Percentiles rank a stretch among this genome's conserved stretches.
These are phyloP conservation scores for Sarcophaga peregrina DNA, from an alignment of 1,140 invertebrate species.

Conservation along the genomic window DNA sequence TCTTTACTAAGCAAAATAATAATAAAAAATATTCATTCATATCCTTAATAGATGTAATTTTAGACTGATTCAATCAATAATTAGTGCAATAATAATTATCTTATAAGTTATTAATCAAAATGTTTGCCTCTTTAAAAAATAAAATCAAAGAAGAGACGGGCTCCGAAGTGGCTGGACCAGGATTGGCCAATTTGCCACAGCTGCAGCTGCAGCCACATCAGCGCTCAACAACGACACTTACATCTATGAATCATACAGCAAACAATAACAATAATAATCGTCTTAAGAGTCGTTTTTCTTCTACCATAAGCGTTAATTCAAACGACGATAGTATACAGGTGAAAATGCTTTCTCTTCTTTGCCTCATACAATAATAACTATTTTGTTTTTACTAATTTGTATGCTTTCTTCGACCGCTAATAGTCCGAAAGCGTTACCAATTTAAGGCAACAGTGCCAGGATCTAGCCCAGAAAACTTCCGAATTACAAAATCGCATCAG, in stretches of 20 bases:
- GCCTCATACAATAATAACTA: too few species aligned
- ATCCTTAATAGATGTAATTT: background rate
- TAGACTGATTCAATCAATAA: background rate
- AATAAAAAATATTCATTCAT: conserved; percentile 14
- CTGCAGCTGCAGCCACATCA: conserved; percentile 44
- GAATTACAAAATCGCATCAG: conserved; percentile 70
- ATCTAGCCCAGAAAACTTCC: conserved; percentile 73
- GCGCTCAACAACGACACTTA: conserved; percentile 35
- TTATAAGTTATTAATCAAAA: conserved; percentile 51
- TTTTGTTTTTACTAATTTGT: background rate
- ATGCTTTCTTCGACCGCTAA: conserved; percentile 47
- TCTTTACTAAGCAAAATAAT: background rate
- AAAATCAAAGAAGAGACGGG: conserved; percentile 81
- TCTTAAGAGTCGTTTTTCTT: conserved; percentile 72
- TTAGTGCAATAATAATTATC: conserved; percentile 8
- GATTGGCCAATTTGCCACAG: background rate
- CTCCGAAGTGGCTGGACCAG: conserved; percentile 71
- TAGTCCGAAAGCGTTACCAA: conserved; percentile 73
- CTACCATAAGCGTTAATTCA: conserved; percentile 73
- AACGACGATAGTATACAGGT: conserved; percentile 43
- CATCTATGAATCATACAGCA: conserved; percentile 57
- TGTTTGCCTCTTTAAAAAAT: conserved; percentile 78
- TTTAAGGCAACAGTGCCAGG: conserved; percentile 76
- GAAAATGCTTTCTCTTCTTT: background rate
- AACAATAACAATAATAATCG: conserved; percentile 66